Base-by-base conservation (phyloP, 2,797 vertebrate genomes). In the Microchirus variegatus region DNA sequence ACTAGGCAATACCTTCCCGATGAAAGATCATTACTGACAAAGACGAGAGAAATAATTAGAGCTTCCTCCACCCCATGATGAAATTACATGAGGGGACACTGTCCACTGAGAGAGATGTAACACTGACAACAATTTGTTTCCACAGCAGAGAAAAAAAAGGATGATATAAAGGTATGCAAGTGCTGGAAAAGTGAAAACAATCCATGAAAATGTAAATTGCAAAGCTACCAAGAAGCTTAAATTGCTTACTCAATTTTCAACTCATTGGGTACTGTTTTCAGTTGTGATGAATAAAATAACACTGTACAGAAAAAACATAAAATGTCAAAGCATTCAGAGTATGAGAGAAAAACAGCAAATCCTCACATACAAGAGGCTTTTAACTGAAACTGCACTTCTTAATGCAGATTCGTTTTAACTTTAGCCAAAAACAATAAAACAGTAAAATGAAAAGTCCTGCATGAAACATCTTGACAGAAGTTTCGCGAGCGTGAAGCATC, bases 31-130 rank as follows among this genome's bases (percentile, higher is more conserved):
- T 83, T 87, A 84, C 35, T 3, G 15, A 55, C 72, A 70, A 75
- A 81, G 63, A 85, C 53, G n/a, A 44, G 53, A 68, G 71, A 83
- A 81, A 81, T 84, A 83, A 88, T 87, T 82, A 69, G 59, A 73
- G 42, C 22, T 63, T 14, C 59, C 53, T 16, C 51, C 61, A 60
- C 52, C 52, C 62, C 19, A 38, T 67, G 47, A 75, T 66, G 63
- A 62, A 75, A 85, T 73, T 66, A 69, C 77, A 83, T 78, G 37
- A 59, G 36, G 44, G 36, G 51, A 63, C 35, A 31, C 3, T 10
- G 40, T 60, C 57, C 44, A 1, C 66, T 52, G 14, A 54, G 53
- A 53, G 53, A 71, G 64, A 64, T 19, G 43, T 18, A 18, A 40
- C 18, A 51, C 53, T 51, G 26, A 63, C 14, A 44, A 19, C 41